Conservation (phyloP, 2,113 vertebrate species). For the Oryctolagus cuniculus region mOryCun1.1 NC_091436.1:119574501-119575000, state of each 20-base stretch:
- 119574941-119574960: background rate
- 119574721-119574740: background rate
- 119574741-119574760: background rate
- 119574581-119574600: background rate
- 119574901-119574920: background rate
- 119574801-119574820: background rate
- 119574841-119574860: background rate
- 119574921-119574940: background rate
- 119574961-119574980: background rate
- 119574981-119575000: background rate
- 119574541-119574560: background rate
- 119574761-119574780: background rate
- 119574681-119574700: background rate
- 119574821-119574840: background rate
- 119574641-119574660: background rate
- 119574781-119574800: background rate
- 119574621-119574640: background rate
- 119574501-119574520: background rate
- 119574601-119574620: background rate
- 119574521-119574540: conserved; percentile 1
- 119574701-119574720: background rate
- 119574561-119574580: background rate
- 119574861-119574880: background rate
- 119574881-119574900: background rate
- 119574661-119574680: background rate